phyloP scores from a whole-genome alignment of 2,888 invertebrate genomes.

The Anticlea derivata region DNA sequence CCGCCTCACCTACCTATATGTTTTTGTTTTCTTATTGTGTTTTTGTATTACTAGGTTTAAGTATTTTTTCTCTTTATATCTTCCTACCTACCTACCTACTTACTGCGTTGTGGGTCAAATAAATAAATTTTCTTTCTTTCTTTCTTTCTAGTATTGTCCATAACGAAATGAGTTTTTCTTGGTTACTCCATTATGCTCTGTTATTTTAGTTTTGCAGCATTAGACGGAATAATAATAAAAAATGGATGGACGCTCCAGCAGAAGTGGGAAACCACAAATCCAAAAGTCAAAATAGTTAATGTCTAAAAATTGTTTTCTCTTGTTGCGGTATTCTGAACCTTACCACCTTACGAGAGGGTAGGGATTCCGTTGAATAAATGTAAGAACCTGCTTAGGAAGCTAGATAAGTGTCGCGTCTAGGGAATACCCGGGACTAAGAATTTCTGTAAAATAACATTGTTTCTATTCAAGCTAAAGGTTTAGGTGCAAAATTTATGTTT shows the following conservation, averaged over 20 bases:
- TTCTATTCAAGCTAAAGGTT: constrained; percentile 1
- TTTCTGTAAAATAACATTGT: constrained; percentile 15
- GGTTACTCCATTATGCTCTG: constrained; percentile 12
- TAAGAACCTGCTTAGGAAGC: constrained; percentile 13
- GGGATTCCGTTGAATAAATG: not conserved
- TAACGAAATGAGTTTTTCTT: too few species aligned
- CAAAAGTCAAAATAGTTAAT: constrained; percentile 28
- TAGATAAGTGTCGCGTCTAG: constrained; percentile 16
- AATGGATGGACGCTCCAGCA: constrained; percentile 19
- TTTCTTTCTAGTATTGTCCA: too few species aligned
- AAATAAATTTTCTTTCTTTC: too few species aligned
- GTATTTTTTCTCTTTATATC: too few species aligned
- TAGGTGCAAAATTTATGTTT: constrained; percentile 1
- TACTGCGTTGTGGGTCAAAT: too few species aligned
- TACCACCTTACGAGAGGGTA: constrained; percentile 4
- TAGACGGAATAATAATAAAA: constrained; percentile 24
- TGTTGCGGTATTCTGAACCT: not conserved
- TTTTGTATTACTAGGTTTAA: too few species aligned
- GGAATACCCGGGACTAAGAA: constrained; percentile 19
- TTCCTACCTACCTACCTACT: too few species aligned
- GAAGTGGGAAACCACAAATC: constrained; percentile 20
- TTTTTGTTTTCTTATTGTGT: too few species aligned
- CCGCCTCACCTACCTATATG: too few species aligned
- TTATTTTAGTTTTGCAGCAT: constrained; percentile 21
- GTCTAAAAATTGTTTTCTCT: constrained; percentile 18